These are phyloP conservation scores for Exephanes ischioxanthus DNA, from an alignment of 2,888 invertebrate species.

Conservation along the genomic window DNA sequence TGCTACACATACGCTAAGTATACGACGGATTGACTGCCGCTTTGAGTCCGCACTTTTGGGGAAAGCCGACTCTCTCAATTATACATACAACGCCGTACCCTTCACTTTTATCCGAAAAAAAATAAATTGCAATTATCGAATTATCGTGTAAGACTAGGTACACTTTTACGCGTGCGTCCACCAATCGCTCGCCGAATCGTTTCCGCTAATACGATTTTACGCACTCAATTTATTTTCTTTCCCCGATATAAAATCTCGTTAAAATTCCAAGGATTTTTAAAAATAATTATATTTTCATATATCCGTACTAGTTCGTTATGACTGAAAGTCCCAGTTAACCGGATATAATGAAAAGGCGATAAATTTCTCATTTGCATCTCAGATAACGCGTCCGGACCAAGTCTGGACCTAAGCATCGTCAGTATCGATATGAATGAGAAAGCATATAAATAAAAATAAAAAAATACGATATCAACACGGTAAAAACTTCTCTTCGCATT, in stretches of 20 bases:
- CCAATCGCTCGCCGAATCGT: slow-evolving; percentile 29
- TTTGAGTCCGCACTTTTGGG: slow-evolving; percentile 54
- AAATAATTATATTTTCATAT: not conserved
- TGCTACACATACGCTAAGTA: slow-evolving; percentile 12
- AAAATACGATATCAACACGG: slow-evolving; percentile 31
- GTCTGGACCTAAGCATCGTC: not conserved
- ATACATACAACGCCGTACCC: slow-evolving; percentile 25
- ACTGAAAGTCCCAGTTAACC: not conserved
- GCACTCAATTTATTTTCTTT: slow-evolving; percentile 9
- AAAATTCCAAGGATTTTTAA: not conserved
- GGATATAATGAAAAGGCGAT: slow-evolving; percentile 17
- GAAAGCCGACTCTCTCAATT: slow-evolving; percentile 46
- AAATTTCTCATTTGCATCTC: slow-evolving; percentile 34
- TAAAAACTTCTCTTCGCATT: slow-evolving; percentile 75
- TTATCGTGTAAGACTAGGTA: slow-evolving; percentile 36
- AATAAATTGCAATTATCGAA: slow-evolving; percentile 49
- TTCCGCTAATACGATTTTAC: slow-evolving; percentile 29
- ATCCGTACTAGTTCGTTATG: slow-evolving; percentile 15
- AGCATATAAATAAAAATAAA: slow-evolving; percentile 11
- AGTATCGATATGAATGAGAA: not conserved
- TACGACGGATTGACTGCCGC: not conserved
- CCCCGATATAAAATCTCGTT: slow-evolving; percentile 11
- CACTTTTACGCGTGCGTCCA: slow-evolving; percentile 49
- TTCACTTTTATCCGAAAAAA: slow-evolving; percentile 58
- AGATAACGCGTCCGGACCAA: not conserved